Evolutionary conservation across 2,888 invertebrate genomes (phyloP), one percentile per base, ranked within the genome.

Genomic region (Tortricodes alternella): DNA sequence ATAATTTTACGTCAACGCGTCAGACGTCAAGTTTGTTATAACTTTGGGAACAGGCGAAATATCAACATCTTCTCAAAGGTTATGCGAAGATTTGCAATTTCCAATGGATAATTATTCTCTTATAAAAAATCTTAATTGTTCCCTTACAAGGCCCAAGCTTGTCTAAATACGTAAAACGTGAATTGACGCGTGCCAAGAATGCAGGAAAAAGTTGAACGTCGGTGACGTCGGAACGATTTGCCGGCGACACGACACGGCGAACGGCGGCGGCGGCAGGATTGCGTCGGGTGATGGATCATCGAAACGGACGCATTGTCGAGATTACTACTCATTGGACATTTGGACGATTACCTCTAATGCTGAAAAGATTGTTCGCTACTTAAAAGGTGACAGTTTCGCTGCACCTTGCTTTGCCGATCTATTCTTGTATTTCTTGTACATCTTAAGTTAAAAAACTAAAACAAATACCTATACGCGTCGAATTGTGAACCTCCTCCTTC

Each of bases 151-250:
- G 27, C 19, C 34, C 3, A 9, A 63, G 70, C 78, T 67, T 76
- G 67, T 58, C 73, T 67, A 75, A 80, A 76, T 66, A 68, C 72
- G 74, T 69, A 59, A 61, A 66, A 71, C 76, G 76, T 81, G 81
- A 80, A 78, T 73, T 70, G 71, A 67, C 64, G 78, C 87, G 87
- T 78, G 87, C 77, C 71, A 69, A 68, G 85, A 85, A 86, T 85
- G 83, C 68, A 59, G 67, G 70, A 74, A 80, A 83, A 82, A 78
- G 60, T 70, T 23, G 52, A 59, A 58, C 46, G 46, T 13, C 38
- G 35, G 46, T 43, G 29, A 38, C 43, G 53, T 18, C 13, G 27
- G 41, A 24, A 23, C 24, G 24, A 15, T 41, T 27, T 24, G 41
- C 24, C 24, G 24, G 41, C 16, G 39, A 11, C 29, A 29, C 29